Conservation (phyloP, 2,888 invertebrate species). For the Liodrosophila aerea region DNA sequence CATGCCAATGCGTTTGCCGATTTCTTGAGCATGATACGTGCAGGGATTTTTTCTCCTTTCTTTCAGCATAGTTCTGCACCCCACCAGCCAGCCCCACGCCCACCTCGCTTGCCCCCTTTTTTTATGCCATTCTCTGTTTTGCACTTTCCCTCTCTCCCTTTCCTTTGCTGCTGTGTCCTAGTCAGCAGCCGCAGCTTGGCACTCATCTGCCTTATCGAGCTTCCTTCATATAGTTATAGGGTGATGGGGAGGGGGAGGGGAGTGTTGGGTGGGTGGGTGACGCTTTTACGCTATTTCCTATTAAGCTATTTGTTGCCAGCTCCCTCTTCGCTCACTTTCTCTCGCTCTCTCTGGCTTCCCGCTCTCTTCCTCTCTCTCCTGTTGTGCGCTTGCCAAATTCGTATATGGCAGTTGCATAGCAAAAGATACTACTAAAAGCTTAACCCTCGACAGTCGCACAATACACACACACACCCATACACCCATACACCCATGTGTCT, state of each 20-base stretch:
- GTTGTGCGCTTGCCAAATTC: slow-evolving; percentile 59
- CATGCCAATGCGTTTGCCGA: slow-evolving; percentile 76
- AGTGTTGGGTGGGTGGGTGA: slow-evolving; percentile 24
- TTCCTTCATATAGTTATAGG: slow-evolving; percentile 10
- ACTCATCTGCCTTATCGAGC: slow-evolving; percentile 37
- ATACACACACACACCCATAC: slow-evolving; percentile 16
- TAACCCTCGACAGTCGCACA: slow-evolving; percentile 51
- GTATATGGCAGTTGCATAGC: slow-evolving; percentile 66
- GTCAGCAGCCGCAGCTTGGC: background rate
- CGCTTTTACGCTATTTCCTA: slow-evolving; percentile 75
- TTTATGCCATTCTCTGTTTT: background rate
- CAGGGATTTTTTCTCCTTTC: slow-evolving; percentile 53
- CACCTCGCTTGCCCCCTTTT: background rate
- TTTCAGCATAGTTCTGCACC: slow-evolving; percentile 32
- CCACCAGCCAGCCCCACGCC: background rate
- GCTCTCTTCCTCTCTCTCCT: slow-evolving; percentile 9
- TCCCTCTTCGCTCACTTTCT: slow-evolving; percentile 19
- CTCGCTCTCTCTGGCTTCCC: background rate
- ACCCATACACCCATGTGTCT: slow-evolving; percentile 17
- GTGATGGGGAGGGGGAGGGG: slow-evolving; percentile 15
- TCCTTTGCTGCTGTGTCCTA: too few relatives aligned
- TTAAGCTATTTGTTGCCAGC: slow-evolving; percentile 72
- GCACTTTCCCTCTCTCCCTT: background rate
- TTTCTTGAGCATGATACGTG: slow-evolving; percentile 76
- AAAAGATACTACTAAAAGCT: slow-evolving; percentile 74